Conservation (phyloP, 2,797 vertebrate genomes). For the Brachyalestes nurse region DNA sequence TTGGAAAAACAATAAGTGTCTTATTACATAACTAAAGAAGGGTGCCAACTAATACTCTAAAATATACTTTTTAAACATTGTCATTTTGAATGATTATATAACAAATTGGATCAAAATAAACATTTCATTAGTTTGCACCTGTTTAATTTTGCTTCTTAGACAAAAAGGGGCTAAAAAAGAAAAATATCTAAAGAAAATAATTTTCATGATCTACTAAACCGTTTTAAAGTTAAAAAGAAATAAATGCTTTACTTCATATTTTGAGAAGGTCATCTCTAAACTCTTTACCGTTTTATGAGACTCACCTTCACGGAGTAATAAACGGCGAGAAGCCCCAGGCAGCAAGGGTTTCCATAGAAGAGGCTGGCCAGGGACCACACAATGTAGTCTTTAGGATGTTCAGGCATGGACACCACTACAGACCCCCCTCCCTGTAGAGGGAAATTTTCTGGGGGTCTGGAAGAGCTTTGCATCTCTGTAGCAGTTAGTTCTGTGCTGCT, state of each 20-base stretch:
- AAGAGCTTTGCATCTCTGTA: constrained; percentile 17
- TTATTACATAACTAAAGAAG: too few relatives aligned
- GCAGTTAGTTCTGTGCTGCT: not conserved
- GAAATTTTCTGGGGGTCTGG: not conserved
- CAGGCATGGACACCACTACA: constrained; percentile 31
- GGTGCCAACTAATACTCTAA: too few relatives aligned
- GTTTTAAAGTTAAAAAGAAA: too few relatives aligned
- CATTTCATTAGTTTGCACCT: too few relatives aligned
- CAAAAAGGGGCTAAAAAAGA: too few relatives aligned
- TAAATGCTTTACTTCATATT: not conserved
- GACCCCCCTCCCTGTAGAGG: not conserved
- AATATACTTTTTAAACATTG: too few relatives aligned
- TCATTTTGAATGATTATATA: too few relatives aligned
- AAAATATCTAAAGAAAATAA: too few relatives aligned
- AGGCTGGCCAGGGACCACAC: constrained; percentile 81
- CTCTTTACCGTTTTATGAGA: not conserved
- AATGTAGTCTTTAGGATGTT: constrained; percentile 71
- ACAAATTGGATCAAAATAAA: too few relatives aligned
- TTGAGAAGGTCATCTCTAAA: not conserved
- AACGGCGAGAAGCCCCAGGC: constrained; percentile 80
- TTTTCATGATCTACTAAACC: too few relatives aligned
- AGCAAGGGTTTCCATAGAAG: constrained; percentile 80
- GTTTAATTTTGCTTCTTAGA: too few relatives aligned
- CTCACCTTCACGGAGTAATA: constrained; percentile 81
- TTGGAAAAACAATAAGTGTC: too few relatives aligned